A percentile compares a stretch with the other conserved stretches of the same genome.
phyloP scores from a whole-genome alignment of 2,888 invertebrate species.

The Prostheceraeus crozeri region DNA sequence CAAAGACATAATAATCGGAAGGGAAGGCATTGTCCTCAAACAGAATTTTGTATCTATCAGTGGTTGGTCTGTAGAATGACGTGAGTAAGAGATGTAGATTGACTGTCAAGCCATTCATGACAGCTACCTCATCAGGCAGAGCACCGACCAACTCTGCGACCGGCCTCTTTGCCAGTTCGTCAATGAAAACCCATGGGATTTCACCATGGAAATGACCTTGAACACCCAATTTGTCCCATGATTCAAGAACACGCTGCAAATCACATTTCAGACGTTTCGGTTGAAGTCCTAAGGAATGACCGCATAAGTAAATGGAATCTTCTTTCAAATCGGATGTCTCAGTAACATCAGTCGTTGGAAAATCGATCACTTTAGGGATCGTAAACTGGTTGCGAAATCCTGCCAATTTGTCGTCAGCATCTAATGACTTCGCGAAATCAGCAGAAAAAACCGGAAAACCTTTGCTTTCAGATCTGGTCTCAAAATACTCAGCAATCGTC shows the following conservation, averaged over 20 bases:
- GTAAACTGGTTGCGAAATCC: no score
- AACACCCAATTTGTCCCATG: constrained; percentile 58
- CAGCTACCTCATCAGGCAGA: constrained; percentile 57
- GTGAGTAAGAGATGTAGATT: constrained; percentile 61
- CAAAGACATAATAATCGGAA: constrained; percentile 61
- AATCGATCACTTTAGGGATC: no score
- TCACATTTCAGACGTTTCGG: constrained; percentile 57
- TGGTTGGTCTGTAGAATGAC: constrained; percentile 61
- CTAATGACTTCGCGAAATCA: no score
- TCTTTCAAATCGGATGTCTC: constrained; percentile 55
- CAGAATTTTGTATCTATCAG: constrained; percentile 59
- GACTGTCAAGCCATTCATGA: constrained; percentile 62
- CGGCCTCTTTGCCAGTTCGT: constrained; percentile 52
- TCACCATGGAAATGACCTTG: constrained; percentile 55
- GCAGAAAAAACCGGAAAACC: no score
- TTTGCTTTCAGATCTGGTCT: no score
- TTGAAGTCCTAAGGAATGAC: constrained; percentile 62
- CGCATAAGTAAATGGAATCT: constrained; percentile 61
- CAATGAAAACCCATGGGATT: constrained; percentile 58
- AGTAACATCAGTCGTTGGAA: no score
- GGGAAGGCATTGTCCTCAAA: constrained; percentile 61
- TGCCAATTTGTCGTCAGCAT: no score
- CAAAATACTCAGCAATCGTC: no score
- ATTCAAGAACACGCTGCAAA: constrained; percentile 57
- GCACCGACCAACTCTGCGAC: constrained; percentile 57